Evolutionary conservation across 2,888 invertebrate species (phyloP), one percentile per base, ranked within the genome.

Genomic region (Eristalis tenax): DNA sequence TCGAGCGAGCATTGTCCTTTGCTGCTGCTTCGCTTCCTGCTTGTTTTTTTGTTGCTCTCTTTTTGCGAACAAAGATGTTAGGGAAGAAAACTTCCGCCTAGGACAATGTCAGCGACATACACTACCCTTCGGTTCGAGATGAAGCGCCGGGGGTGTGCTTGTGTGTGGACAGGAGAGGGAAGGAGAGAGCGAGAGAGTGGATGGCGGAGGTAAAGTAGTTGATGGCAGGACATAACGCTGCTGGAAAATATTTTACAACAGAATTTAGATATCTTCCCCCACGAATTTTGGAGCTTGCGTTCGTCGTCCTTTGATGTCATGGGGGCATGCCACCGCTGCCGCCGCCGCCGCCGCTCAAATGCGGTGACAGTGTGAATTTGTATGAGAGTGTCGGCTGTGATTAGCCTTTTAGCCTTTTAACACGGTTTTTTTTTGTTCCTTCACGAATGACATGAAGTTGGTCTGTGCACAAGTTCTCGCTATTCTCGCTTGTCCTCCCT

Each of bases 231-330:
- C 71, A 70, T 61, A 6, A 15, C 61, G 15, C 50, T 56, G 56
- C 64, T 74, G 35, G 65, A 32, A 76, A 76, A 76, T 66, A 66
- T 76, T 76, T 59, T 61, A 68, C 76, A 76, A 68, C 68, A 61
- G 43, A 68, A 76, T 63, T 68, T 28, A 68, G 76, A 61, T 69
- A 76, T 69, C 76, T 76, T 59, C 57, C 18, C 57, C 18, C 6
- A 1, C 28, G 40, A 32, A 28, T 66, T 66, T 57, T 26, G n/a
- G 40, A 15, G 5, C 50, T 18, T 0, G 50, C 11, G 13, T 38
- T 38, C 38, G 35, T n/a, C n/a, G 26, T 26, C 38, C 13, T 56
- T n/a, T 56, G 56, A 56, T 18, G 50, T 50, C 70, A 59, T 43
- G 38, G 70, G 26, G 38, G 8, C 69, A 35, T 10, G 5, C 8